Conservation (phyloP, 2,113 vertebrate species). For the Holacanthus passer region DNA sequence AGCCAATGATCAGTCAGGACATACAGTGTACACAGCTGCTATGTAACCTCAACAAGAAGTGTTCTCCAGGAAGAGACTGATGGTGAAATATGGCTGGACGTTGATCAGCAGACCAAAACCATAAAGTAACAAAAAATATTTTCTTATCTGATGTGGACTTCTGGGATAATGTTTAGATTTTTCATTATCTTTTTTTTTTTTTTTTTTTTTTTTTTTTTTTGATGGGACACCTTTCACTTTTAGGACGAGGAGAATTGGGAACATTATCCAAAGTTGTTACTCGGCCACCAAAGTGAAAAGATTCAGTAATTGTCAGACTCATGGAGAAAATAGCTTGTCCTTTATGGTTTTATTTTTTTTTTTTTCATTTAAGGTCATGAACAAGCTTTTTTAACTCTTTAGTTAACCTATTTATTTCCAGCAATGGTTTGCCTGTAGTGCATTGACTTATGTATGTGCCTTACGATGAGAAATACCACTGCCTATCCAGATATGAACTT, state of each 20-base stretch:
- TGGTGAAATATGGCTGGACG: not conserved
- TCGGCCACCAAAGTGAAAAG: not conserved
- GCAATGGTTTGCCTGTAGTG: constrained; percentile 13
- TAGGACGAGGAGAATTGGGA: not conserved
- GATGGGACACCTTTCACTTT: not conserved
- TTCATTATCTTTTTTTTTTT: not conserved
- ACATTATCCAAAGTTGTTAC: constrained; percentile 2
- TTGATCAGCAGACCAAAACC: constrained; percentile 14
- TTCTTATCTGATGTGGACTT: not conserved
- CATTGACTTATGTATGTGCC: constrained; percentile 44
- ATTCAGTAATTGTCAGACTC: not conserved
- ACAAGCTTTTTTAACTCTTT: not conserved
- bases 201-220: not conserved
- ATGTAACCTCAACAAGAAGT: not conserved
- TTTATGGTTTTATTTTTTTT: not conserved
- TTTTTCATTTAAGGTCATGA: not conserved
- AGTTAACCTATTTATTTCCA: constrained; percentile 14
- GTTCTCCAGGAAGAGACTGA: not conserved
- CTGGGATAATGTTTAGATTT: not conserved
- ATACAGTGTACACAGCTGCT: constrained; percentile 10
- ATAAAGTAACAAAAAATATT: not conserved
- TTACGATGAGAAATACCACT: constrained; percentile 49
- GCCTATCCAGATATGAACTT: constrained; percentile 10
- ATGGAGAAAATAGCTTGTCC: not conserved
- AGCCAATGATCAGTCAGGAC: not conserved